Evolutionary conservation across 2,888 invertebrate genomes (phyloP).

Genomic region (Pristionchus japonicus): DNA sequence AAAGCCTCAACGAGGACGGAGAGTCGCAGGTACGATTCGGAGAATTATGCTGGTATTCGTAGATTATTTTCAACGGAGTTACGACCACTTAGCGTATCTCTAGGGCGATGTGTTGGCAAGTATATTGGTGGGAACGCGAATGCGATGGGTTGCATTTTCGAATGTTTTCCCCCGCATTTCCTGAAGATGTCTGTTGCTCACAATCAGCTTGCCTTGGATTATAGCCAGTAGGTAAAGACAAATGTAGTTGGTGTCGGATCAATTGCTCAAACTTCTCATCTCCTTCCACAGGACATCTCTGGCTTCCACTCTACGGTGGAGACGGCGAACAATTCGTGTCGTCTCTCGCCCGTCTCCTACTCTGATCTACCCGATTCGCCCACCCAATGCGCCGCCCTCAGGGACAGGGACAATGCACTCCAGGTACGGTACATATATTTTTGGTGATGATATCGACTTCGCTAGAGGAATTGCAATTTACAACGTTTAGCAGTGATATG

Average conservation of each 20-base stretch:
- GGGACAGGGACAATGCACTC: background rate
- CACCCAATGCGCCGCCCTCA: slow-evolving; percentile 56
- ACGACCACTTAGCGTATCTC: background rate
- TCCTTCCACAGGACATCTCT: slow-evolving; percentile 37
- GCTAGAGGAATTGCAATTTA: background rate
- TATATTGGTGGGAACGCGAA: background rate
- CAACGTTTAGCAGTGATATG: background rate
- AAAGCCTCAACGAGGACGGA: background rate
- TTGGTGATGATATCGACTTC: too few species aligned
- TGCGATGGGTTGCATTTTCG: background rate
- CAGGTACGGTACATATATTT: slow-evolving; percentile 13
- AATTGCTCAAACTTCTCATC: background rate
- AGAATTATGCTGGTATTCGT: too few species aligned
- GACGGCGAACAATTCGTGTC: slow-evolving; percentile 62
- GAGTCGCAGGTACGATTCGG: background rate
- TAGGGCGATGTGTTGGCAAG: background rate
- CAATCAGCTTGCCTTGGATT: too few species aligned
- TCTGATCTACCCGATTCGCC: slow-evolving; percentile 70
- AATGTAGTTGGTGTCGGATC: too few species aligned
- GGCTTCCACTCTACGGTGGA: slow-evolving; percentile 60
- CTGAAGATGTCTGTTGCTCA: too few species aligned
- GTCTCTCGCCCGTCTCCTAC: slow-evolving; percentile 64
- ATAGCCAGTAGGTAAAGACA: too few species aligned
- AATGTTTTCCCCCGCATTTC: too few species aligned
- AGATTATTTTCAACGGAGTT: too few species aligned